Evolutionary conservation across 2,797 vertebrate genomes (phyloP), one percentile per base, ranked within the genome.

Genomic region (Pangasius sanitwongsei): DNA sequence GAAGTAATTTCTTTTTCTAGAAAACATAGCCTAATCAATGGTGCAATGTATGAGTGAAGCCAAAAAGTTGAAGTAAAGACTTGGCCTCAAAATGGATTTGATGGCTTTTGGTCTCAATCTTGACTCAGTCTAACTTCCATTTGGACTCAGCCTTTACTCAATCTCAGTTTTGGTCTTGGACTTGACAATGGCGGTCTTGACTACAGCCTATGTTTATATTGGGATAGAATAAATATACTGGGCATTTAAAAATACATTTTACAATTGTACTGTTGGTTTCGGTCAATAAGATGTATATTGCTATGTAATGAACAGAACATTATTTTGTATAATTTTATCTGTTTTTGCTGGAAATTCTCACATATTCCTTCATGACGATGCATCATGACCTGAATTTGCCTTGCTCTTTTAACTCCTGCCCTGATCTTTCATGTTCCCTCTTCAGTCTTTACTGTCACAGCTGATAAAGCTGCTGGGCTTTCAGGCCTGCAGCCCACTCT

Each of bases 401-500:
- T 81, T 75, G 53, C 63, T 86, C 85, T 81, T 86, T 86, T 44
- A 82, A 72, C 69, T 59, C 88, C 63, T 87, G 31, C 31, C 69
- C 55, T 70, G 80, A 87, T 92, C 75, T 70, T 77, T 91, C 65
- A 83, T 85, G 63, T 88, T 86, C 87, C 67, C 87, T 84, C 57
- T 86, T 88, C 91, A 87, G 92, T 90, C 89, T 87, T 87, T 91
- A 67, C 89, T 92, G 89, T 93, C 91, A 86, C 67, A 92, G 91
- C 92, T 93, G 92, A 87, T 92, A 91, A 94, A 89, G 91, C 89
- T 78, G 89, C 93, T 95, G 94, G 93, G 94, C 94, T 96, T 95
- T 95, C 93, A 94, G 94, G 91, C 93, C 95, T 93, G 93, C 83
- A 89, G 67, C 53, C 91, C 93, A 93, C 93, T 93, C 92, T 91